Percentiles rank a stretch among this genome's conserved stretches.
These are phyloP conservation scores for Caradrina clavipalpis DNA, from an alignment of 2,888 invertebrate species.

Conservation along the genomic window DNA sequence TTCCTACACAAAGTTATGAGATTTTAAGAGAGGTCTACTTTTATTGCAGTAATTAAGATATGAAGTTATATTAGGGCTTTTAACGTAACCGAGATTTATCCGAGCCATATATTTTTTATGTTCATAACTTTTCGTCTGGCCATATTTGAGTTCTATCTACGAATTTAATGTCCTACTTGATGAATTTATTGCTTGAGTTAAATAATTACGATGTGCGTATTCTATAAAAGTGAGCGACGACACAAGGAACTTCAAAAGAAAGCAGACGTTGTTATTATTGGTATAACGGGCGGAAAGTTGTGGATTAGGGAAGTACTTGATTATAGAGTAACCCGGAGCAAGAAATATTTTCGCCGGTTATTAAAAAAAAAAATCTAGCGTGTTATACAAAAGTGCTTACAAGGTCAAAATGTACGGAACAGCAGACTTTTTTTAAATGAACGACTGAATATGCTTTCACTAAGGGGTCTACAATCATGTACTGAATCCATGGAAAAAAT, in stretches of 20 bases:
- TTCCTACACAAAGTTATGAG: slow-evolving; percentile 82
- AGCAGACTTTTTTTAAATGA: too few species aligned
- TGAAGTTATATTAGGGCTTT: slow-evolving; percentile 84
- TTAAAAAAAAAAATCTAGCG: too few species aligned
- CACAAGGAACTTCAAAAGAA: slow-evolving; percentile 35
- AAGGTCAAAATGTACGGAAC: too few species aligned
- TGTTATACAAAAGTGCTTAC: too few species aligned
- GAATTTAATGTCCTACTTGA: slow-evolving; percentile 53
- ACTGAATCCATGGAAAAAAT: too few species aligned
- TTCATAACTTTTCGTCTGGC: slow-evolving; percentile 68
- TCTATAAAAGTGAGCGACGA: slow-evolving; percentile 6
- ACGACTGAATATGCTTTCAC: too few species aligned
- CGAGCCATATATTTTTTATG: slow-evolving; percentile 68
- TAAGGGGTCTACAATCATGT: too few species aligned
- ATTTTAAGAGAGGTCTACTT: slow-evolving; percentile 83
- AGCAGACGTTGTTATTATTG: slow-evolving; percentile 22
- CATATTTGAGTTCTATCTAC: slow-evolving; percentile 48
- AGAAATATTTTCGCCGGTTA: too few species aligned
- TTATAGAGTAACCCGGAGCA: too few species aligned
- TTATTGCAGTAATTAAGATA: slow-evolving; percentile 90
- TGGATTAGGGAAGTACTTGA: too few species aligned
- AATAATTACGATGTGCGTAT: slow-evolving; percentile 37
- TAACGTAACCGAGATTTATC: slow-evolving; percentile 78
- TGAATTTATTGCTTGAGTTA: slow-evolving; percentile 43
- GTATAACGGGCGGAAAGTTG: too few species aligned